phyloP scores from a whole-genome alignment of 2,797 vertebrate genomes.

The Natrix natrix region DNA sequence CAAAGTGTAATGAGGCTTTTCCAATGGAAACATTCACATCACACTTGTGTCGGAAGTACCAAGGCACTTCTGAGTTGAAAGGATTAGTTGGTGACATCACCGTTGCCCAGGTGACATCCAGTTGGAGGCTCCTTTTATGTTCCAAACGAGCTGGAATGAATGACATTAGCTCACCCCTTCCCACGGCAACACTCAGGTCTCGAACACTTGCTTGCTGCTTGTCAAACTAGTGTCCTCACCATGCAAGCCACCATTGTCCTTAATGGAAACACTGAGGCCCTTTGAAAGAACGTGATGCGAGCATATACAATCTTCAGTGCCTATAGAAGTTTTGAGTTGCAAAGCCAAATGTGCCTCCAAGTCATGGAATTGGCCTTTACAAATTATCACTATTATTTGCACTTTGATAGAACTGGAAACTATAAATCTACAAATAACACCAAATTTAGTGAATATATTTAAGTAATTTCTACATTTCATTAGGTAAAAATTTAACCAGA shows the following conservation, averaged over 20 bases:
- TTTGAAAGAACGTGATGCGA: background rate
- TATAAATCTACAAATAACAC: background rate
- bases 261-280: background rate
- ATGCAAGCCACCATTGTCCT: background rate
- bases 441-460: background rate
- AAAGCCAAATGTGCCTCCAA: background rate
- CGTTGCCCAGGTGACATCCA: background rate
- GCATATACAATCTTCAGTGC: background rate
- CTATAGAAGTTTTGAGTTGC: background rate
- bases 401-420: background rate
- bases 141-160: background rate
- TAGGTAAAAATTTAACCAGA: background rate
- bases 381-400: background rate
- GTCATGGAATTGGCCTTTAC: background rate
- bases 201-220: background rate
- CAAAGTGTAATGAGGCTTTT: background rate
- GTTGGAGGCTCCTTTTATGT: background rate
- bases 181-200: background rate
- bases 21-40: background rate
- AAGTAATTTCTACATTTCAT: background rate
- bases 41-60: background rate
- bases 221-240: background rate
- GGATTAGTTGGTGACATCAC: background rate
- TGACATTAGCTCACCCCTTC: background rate
- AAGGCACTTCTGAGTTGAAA: background rate